Base-by-base conservation (phyloP, 2,797 vertebrate species). In the Lemur catta region DNA sequence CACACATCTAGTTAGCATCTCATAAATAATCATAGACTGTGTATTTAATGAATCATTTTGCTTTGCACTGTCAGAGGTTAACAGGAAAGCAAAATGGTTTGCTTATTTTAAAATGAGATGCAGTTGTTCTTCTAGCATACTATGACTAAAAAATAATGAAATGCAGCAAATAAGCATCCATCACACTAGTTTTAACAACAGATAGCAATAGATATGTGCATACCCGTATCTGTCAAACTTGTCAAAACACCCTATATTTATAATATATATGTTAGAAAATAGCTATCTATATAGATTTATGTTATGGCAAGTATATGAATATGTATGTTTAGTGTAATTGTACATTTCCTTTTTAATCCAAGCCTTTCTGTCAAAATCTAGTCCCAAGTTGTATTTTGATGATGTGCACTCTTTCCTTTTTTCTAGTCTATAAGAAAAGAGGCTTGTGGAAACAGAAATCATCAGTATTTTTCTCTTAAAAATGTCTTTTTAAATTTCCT, bases 21-120 rank as follows among this genome's bases (percentile, higher is more conserved):
- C 98, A 99, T 99, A 98, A 98, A 99, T 99, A 99, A 98, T 98
- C 98, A 99, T 98, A 97, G 97, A 96, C 96, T 97, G 97, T 96
- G 97, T 94, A 98, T 97, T 98, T 98, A 98, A 98, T 98, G 98
- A 98, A 98, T 98, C 96, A 95, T 98, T 98, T 98, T 97, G 98
- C 95, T 98, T 96, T 98, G 91, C 97, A 97, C 98, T 98, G 97
- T 98, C 98, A 99, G 97, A 98, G 98, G 98, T 98, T 98, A 98
- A 95, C 94, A 95, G 95, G 97, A 97, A 98, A 97, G 95, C 97
- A 98, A 98, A 98, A 97, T 48, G 96, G 80, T 97, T 98, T 8
- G 52, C 98, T 98, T 98, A 98, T 98, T 98, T 98, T 98, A 97
- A 98, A 98, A 97, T 38, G 79, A 97, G 96, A 96, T 84, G 72